Evolutionary conservation across 1,140 invertebrate genomes (phyloP).

Genomic region (Drosophila suzukii): DNA sequence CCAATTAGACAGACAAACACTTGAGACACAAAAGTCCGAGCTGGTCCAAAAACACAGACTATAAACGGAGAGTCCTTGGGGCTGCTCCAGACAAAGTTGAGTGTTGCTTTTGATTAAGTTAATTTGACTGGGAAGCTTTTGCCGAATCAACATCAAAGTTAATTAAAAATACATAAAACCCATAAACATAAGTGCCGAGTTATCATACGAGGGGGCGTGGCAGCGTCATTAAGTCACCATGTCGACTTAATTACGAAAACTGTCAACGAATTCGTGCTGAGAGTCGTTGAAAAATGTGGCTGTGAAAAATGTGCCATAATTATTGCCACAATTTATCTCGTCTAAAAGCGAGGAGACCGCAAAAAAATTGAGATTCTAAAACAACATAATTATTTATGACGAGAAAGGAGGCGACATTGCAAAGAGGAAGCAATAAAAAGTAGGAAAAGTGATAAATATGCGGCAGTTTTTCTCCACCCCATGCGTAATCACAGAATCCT

Average conservation of each 20-base stretch:
- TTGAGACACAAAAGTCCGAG: constrained; percentile 49
- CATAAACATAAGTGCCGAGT: constrained; percentile 60
- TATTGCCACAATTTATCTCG: constrained; percentile 72
- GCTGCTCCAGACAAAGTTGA: constrained; percentile 21
- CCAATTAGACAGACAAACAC: constrained; percentile 75
- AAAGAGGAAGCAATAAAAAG: constrained; percentile 64
- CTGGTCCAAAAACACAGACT: constrained; percentile 5
- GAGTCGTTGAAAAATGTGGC: constrained; percentile 69
- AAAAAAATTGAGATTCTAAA: constrained; percentile 50
- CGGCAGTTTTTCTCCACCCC: constrained; percentile 16
- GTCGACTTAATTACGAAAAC: constrained; percentile 74
- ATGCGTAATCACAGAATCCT: constrained; percentile 40
- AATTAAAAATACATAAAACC: constrained; percentile 80
- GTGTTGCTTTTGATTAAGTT: constrained; percentile 53
- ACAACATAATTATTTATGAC: constrained; percentile 81
- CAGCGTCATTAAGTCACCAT: constrained; percentile 36
- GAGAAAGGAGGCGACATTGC: constrained; percentile 37
- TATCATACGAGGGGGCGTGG: constrained; percentile 35
- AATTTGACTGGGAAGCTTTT: constrained; percentile 46
- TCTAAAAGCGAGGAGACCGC: constrained; percentile 19
- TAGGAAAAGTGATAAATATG: constrained; percentile 56
- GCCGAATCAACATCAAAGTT: constrained; percentile 65
- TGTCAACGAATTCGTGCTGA: constrained; percentile 55
- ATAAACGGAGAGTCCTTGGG: constrained; percentile 21
- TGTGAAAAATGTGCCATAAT: constrained; percentile 76